These are phyloP conservation scores for Caenorhabditis inopinata DNA, from an alignment of 1,140 invertebrate species.

Conservation along the genomic window DNA sequence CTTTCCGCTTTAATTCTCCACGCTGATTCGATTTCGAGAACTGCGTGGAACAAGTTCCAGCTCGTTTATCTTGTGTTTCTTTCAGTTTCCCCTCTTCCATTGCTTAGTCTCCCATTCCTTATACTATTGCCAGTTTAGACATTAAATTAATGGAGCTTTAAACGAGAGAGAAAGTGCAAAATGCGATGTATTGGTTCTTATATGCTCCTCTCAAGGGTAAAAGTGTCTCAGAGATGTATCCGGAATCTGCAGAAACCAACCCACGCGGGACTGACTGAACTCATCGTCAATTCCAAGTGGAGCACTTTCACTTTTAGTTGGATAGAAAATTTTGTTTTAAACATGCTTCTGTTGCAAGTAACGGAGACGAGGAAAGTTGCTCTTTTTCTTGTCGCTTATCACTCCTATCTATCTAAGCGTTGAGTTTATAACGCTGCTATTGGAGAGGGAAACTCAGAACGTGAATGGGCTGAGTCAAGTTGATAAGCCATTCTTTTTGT, in stretches of 20 bases:
- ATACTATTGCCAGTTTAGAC: too few species aligned
- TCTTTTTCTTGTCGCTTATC: neutral
- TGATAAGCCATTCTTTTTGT: conserved; percentile 11
- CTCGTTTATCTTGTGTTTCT: neutral
- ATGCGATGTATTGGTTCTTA: neutral
- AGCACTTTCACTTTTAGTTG: neutral
- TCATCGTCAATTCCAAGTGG: conserved; percentile 22
- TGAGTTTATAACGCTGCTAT: neutral
- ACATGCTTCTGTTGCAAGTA: too few species aligned
- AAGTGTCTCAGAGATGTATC: neutral
- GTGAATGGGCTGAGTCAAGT: neutral
- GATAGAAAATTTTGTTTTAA: neutral
- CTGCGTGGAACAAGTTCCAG: neutral
- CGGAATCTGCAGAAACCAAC: neutral
- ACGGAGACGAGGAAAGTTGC: too few species aligned
- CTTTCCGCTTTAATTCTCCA: neutral
- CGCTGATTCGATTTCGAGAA: conserved; percentile 15
- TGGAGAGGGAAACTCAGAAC: neutral
- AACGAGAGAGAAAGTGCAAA: neutral
- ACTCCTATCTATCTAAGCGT: neutral
- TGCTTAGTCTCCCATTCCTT: neutral
- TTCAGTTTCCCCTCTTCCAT: neutral
- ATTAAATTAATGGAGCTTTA: too few species aligned
- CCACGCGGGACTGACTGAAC: conserved; percentile 20
- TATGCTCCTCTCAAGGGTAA: neutral